Percentiles rank a stretch among this genome's conserved stretches.
Evolutionary conservation across 2,113 vertebrate species (phyloP).

Genomic region (Rhizomys pruinosus): DNA sequence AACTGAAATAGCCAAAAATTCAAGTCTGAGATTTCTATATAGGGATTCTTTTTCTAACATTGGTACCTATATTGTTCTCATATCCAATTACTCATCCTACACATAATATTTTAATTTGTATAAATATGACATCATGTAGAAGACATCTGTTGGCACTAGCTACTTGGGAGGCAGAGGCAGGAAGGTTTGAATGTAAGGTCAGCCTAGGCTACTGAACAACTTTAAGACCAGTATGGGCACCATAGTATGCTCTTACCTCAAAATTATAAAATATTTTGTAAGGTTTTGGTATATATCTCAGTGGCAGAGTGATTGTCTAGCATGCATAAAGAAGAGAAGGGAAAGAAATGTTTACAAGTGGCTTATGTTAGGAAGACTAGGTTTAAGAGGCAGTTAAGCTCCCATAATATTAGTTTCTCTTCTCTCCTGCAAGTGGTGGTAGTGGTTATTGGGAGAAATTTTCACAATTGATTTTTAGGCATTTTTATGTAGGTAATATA

Average conservation of each 20-base stretch:
- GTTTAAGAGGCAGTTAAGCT: conserved; percentile 18
- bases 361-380: neutral
- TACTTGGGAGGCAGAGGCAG: neutral
- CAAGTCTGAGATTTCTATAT: conserved; percentile 38
- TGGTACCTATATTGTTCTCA: neutral
- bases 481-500: neutral
- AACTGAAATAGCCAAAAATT: conserved; percentile 32
- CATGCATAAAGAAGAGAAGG: neutral
- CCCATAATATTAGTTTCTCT: neutral
- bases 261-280: neutral
- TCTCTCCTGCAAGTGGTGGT: neutral
- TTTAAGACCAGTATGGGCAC: neutral
- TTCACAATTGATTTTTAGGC: neutral
- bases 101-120: conserved; percentile 25
- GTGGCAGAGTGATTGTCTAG: neutral
- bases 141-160: neutral
- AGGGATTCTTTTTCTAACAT: neutral
- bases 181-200: neutral
- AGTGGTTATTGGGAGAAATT: neutral
- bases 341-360: neutral
- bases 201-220: neutral
- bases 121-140: neutral
- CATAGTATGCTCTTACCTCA: neutral
- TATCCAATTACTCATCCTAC: neutral
- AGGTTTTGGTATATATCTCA: no score